Conservation (phyloP, 2,113 vertebrate species). For the Paralichthys olivaceus region DNA sequence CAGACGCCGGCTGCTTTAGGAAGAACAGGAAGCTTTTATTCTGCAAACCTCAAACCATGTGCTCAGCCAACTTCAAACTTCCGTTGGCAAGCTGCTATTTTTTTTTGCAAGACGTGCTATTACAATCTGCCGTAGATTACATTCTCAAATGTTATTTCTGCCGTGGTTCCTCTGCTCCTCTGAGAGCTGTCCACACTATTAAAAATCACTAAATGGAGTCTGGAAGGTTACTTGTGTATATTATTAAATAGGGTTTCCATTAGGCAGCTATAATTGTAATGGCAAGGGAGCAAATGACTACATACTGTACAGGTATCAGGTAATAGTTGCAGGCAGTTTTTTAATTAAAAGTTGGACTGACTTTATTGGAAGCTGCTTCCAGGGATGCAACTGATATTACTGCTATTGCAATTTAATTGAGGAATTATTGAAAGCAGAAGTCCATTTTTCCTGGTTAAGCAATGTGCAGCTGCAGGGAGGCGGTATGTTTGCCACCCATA, state of each 20-base stretch:
- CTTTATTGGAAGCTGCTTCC: constrained; percentile 42
- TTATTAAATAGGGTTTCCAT: constrained; percentile 59
- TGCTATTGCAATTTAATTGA: constrained; percentile 63
- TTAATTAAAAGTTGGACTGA: constrained; percentile 60
- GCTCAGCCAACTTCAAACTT: constrained; percentile 3
- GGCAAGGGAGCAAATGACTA: constrained; percentile 27
- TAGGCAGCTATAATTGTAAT: constrained; percentile 53
- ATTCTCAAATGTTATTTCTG: not conserved
- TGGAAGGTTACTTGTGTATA: constrained; percentile 37
- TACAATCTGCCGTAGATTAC: not conserved
- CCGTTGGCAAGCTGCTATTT: not conserved
- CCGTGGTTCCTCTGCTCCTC: not conserved
- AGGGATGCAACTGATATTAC: constrained; percentile 38
- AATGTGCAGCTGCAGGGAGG: constrained; percentile 13
- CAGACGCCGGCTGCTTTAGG: not conserved
- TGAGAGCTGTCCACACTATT: not conserved
- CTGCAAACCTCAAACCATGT: not conserved
- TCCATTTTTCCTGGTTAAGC: constrained; percentile 51
- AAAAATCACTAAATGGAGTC: constrained; percentile 23
- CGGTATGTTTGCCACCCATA: constrained; percentile 12
- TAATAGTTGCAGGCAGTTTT: constrained; percentile 46
- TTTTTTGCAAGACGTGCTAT: constrained; percentile 1
- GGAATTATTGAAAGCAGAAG: constrained; percentile 56
- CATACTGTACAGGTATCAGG: constrained; percentile 23
- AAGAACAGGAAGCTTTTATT: constrained; percentile 24